These are phyloP conservation scores for Cottoperca gobio DNA, from an alignment of 2,797 vertebrate species.

Conservation along the genomic window DNA sequence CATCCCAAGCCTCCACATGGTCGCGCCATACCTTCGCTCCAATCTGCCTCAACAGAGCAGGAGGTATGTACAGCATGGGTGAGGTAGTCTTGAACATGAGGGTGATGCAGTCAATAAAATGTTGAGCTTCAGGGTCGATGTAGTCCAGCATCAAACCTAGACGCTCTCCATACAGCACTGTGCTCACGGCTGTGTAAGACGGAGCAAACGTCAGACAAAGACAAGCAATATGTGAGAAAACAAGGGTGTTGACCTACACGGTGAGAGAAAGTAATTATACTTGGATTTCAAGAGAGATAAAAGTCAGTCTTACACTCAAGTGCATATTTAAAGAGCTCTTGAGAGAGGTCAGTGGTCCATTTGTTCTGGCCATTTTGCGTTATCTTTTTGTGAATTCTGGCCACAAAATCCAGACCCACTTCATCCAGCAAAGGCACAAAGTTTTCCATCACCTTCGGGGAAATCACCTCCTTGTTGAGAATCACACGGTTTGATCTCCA, in stretches of 20 bases:
- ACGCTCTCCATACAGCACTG: conserved; percentile 91
- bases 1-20: conserved; percentile 92
- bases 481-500: conserved; percentile 91
- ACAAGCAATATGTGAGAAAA: neutral
- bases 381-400: conserved; percentile 87
- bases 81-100: conserved; percentile 94
- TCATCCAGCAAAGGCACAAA: conserved; percentile 91
- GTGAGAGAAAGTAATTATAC: neutral
- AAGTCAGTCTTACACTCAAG: conserved; percentile 90
- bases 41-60: conserved; percentile 83
- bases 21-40: conserved; percentile 89
- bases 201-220: conserved; percentile 11
- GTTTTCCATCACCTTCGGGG: conserved; percentile 79
- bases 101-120: conserved; percentile 92
- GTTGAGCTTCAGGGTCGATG: conserved; percentile 89
- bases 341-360: conserved; percentile 90
- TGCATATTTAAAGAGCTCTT: conserved; percentile 95
- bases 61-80: conserved; percentile 93
- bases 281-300: neutral
- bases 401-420: conserved; percentile 91
- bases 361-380: conserved; percentile 81
- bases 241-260: neutral
- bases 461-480: conserved; percentile 92
- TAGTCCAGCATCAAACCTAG: conserved; percentile 91
- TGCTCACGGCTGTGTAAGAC: conserved; percentile 87